phyloP scores from a whole-genome alignment of 30 jellyfish, hydroid and myxozoan genomes.

The Phacellophora camtschatica region DNA sequence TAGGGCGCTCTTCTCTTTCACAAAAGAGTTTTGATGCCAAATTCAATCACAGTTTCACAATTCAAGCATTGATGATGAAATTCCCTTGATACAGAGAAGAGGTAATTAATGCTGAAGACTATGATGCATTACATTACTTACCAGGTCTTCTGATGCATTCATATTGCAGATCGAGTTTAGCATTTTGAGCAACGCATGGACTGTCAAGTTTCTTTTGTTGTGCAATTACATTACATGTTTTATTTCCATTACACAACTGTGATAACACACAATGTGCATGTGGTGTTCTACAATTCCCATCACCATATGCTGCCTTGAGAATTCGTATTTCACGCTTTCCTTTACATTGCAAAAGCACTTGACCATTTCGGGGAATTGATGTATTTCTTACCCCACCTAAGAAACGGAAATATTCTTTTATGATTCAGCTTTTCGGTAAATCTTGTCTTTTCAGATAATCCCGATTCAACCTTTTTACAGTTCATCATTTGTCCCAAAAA shows the following conservation, averaged over 20 bases:
- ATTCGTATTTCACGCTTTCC: slow-evolving; percentile 66
- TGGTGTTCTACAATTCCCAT: slow-evolving; percentile 57
- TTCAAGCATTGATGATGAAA: too few species aligned
- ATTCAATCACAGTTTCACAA: too few species aligned
- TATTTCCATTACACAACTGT: slow-evolving; percentile 64
- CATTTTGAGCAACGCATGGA: slow-evolving; percentile 15
- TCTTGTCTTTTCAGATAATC: too few species aligned
- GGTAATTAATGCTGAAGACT: too few species aligned
- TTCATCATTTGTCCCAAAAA: too few species aligned
- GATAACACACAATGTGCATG: slow-evolving; percentile 73
- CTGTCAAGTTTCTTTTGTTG: slow-evolving; percentile 34
- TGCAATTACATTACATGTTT: slow-evolving; percentile 51
- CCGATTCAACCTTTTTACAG: too few species aligned
- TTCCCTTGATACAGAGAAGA: too few species aligned
- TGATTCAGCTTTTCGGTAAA: too few species aligned
- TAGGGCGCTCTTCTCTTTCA: too few species aligned
- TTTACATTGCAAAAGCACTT: slow-evolving; percentile 29
- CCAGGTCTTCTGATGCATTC: slow-evolving; percentile 77
- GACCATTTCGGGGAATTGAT: slow-evolving; percentile 12
- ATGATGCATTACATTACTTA: too few species aligned
- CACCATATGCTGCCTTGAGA: slow-evolving; percentile 62
- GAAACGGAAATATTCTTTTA: too few species aligned
- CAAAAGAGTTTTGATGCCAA: too few species aligned
- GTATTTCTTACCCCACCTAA: slow-evolving; percentile 51
- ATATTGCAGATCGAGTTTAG: slow-evolving; percentile 52